A percentile compares a stretch with the other conserved stretches of the same genome.
Conservation (phyloP, 2,888 invertebrate species). For the Pimpla rufipes region DNA sequence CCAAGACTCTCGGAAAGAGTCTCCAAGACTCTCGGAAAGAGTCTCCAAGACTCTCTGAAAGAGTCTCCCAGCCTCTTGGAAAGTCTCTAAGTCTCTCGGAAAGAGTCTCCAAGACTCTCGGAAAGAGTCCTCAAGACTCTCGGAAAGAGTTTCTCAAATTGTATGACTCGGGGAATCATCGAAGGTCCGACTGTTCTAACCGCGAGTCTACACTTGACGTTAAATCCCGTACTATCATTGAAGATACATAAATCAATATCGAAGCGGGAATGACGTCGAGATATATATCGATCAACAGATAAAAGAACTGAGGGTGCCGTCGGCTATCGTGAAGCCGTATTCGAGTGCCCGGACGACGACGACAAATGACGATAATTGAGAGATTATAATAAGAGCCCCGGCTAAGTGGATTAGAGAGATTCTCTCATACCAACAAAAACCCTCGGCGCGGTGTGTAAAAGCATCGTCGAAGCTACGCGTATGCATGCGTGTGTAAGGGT, state of each 20-base stretch:
- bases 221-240: neutral
- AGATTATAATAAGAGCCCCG: constrained; percentile 59
- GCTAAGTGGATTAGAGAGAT: constrained; percentile 58
- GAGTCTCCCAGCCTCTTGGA: too few species aligned
- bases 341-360: constrained; percentile 34
- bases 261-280: neutral
- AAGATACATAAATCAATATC: neutral
- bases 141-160: too few species aligned
- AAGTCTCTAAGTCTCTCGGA: too few species aligned
- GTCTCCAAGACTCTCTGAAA: too few species aligned
- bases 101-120: too few species aligned
- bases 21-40: too few species aligned
- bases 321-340: constrained; percentile 44
- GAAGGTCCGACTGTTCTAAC: too few species aligned
- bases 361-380: constrained; percentile 63
- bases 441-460: too few species aligned
- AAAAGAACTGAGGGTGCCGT: neutral
- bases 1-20: too few species aligned
- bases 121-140: too few species aligned
- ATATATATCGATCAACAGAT: constrained; percentile 22
- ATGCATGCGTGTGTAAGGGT: constrained; percentile 16
- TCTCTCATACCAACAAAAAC: constrained; percentile 28
- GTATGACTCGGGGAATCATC: too few species aligned
- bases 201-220: neutral
- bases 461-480: neutral